Base-by-base conservation (phyloP, 2,113 vertebrate species). In the Boulengerochromis microlepis region DNA sequence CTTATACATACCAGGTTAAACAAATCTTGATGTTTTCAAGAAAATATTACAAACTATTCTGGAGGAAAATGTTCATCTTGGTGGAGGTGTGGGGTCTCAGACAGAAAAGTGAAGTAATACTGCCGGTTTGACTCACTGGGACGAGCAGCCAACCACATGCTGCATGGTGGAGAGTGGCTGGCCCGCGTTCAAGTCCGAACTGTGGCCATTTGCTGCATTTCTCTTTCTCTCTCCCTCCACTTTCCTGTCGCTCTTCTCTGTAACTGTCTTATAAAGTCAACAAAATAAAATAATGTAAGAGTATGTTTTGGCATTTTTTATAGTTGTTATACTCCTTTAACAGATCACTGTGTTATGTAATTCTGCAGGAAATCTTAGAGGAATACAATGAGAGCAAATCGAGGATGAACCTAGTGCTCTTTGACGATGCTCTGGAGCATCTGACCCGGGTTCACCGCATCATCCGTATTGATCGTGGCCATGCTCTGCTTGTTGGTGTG, bases 401-500 rank as follows among this genome's bases (percentile, higher is more conserved):
- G 2, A 96, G 91, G 42, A 98, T 99, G 98, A 97, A 98, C 45
- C 91, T 99, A 52, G 98, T 99, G 12, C 96, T 99, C 33, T 99
- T 99, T 76, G 97, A 99, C 1, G 98, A 99, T 3, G 98, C 98
- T 3, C 93, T 99, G 91, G 99, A 99, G 86, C 98, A 99, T 92
- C 93, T 99, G 74, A 97, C 97, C 15, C 97, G 97, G 0, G 82
- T 99, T 19, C 98, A 99, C 90, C 97, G 98, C 54, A 97, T 98
- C 90, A 96, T 99, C 56, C 97, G 98, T 3, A 97, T 98, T 95
- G 97, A 98, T 92, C 96, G 94, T 0, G 98, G 98, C 26, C 98
- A 99, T 0, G 98, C 98, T 0, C 95, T 99, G 93, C 96, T 99
- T 22, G 97, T 99, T 3, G 98, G 98, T 0, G 96, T 97, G 1